Percentiles rank a stretch among this genome's conserved stretches.
Evolutionary conservation across 2,113 vertebrate genomes (phyloP).

Genomic region (Salvelinus fontinalis): DNA sequence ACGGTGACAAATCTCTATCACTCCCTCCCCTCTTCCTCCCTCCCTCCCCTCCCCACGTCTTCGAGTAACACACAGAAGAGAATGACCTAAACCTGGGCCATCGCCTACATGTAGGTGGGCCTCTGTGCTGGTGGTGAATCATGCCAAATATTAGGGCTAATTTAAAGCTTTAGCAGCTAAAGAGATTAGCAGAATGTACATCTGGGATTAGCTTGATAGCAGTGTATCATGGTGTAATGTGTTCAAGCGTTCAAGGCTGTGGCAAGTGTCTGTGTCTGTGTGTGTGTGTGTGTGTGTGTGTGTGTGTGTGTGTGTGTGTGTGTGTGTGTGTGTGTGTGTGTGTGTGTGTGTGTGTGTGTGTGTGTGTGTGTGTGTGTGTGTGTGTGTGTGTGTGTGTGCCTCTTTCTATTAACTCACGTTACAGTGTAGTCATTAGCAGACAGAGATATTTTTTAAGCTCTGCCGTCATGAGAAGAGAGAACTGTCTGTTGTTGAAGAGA

Average conservation of each 20-base stretch:
- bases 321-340: too few relatives aligned
- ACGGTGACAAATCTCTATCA: conserved; percentile 73
- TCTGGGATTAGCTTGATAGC: conserved; percentile 71
- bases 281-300: conserved; percentile 13
- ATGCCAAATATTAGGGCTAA: conserved; percentile 69
- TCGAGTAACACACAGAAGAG: conserved; percentile 39
- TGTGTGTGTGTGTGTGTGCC: conserved; percentile 26
- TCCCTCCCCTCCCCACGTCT: conserved; percentile 41
- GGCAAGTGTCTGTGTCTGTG: background rate
- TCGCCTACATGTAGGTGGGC: conserved; percentile 68
- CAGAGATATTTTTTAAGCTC: conserved; percentile 57
- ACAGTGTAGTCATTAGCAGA: conserved; percentile 69
- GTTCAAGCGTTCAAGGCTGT: conserved; percentile 52
- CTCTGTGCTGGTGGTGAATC: conserved; percentile 55
- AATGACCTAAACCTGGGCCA: conserved; percentile 74
- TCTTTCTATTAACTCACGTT: conserved; percentile 66
- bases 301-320: conserved; percentile 9
- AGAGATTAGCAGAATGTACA: conserved; percentile 74
- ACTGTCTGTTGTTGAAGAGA: conserved; percentile 63
- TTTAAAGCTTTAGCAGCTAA: conserved; percentile 74
- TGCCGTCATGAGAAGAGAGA: conserved; percentile 43
- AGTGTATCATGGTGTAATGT: conserved; percentile 70
- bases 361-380: background rate
- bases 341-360: background rate
- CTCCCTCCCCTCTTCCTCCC: conserved; percentile 46